Percentiles rank a stretch among this genome's conserved stretches.
phyloP scores from a whole-genome alignment of 2,888 invertebrate species.

The Scaptodrosophila latifasciaeformis region DNA sequence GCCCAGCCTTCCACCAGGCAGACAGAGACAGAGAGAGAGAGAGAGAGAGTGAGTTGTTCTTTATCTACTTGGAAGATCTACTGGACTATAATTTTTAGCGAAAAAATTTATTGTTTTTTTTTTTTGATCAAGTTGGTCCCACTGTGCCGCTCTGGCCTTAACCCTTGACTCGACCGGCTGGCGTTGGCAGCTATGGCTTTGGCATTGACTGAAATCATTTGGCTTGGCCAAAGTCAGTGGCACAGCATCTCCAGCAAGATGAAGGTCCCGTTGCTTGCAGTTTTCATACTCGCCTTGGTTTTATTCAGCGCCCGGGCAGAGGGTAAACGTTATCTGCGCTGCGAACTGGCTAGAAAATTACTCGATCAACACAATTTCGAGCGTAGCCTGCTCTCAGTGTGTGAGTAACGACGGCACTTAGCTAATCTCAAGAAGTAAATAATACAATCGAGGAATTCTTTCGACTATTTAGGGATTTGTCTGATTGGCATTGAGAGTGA shows the following conservation, averaged over 20 bases:
- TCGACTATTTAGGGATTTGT: conserved; percentile 62
- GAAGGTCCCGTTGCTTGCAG: neutral
- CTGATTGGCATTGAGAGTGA: conserved; percentile 79
- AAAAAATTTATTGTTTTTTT: too few species aligned
- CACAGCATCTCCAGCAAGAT: neutral
- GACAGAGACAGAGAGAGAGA: too few species aligned
- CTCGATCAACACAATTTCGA: conserved; percentile 62
- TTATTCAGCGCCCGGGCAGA: too few species aligned
- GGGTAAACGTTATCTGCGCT: conserved; percentile 59
- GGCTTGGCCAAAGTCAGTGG: neutral
- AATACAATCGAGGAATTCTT: neutral
- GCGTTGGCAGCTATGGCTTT: neutral
- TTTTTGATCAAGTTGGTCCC: too few species aligned
- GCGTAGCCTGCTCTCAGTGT: conserved; percentile 67
- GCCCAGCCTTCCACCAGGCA: too few species aligned
- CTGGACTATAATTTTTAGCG: too few species aligned
- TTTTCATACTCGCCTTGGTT: too few species aligned
- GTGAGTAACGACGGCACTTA: too few species aligned
- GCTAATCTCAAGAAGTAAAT: neutral
- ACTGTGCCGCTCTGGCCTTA: too few species aligned
- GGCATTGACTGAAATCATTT: neutral
- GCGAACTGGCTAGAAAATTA: conserved; percentile 64
- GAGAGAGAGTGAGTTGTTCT: too few species aligned
- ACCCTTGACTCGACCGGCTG: neutral
- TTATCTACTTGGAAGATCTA: too few species aligned